phyloP scores from a whole-genome alignment of 2,888 invertebrate genomes.

The Corythucha ciliata region DNA sequence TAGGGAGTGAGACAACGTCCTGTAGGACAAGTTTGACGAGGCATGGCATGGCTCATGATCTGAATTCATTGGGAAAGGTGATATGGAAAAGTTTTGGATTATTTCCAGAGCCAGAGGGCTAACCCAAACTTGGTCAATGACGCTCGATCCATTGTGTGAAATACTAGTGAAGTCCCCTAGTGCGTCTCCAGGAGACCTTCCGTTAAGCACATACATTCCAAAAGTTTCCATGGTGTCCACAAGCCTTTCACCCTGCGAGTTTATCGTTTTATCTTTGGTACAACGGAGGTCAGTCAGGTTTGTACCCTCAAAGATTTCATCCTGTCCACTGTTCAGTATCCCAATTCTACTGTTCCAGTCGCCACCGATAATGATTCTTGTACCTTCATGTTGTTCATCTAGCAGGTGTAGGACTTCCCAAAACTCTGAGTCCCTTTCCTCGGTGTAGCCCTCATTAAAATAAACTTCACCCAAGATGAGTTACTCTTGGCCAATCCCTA shows the following conservation, averaged over 20 bases:
- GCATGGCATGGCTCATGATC: conserved; percentile 6
- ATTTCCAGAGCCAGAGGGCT: background rate
- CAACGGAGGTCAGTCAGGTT: too few species aligned
- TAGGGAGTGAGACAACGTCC: too few species aligned
- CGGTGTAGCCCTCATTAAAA: background rate
- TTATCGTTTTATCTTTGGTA: background rate
- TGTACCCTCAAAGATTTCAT: too few species aligned
- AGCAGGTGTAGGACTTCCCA: background rate
- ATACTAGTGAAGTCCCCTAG: background rate
- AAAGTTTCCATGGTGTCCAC: conserved; percentile 4
- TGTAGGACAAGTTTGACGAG: too few species aligned
- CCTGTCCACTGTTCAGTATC: background rate
- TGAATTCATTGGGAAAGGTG: background rate
- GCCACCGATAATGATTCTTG: too few species aligned
- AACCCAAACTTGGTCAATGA: conserved; percentile 15
- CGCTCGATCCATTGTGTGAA: conserved; percentile 2
- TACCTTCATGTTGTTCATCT: background rate
- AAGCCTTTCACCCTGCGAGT: background rate
- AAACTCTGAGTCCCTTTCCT: background rate
- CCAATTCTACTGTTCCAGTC: background rate
- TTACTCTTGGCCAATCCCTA: background rate
- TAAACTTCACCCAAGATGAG: conserved; percentile 8
- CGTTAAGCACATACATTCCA: conserved; percentile 5
- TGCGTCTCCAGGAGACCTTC: conserved; percentile 2
- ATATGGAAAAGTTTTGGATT: background rate